Conservation (phyloP, 2,888 invertebrate genomes). For the Cordylochernes scorpioides region DNA sequence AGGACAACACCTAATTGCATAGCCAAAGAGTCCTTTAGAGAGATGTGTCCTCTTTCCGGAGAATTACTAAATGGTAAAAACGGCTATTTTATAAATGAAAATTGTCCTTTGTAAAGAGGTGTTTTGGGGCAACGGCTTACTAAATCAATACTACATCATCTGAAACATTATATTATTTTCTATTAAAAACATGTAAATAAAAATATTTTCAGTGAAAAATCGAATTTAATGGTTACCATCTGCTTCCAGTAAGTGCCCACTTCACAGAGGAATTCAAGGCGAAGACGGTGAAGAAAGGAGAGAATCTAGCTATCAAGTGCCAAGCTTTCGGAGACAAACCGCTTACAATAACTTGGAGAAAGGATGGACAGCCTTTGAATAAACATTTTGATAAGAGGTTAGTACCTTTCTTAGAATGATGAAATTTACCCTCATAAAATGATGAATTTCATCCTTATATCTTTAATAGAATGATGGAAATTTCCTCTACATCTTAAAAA, state of each 20-base stretch:
- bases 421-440: too few relatives aligned
- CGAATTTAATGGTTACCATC: neutral
- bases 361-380: conserved; percentile 13
- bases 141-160: neutral
- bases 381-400: conserved; percentile 9
- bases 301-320: conserved; percentile 67
- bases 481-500: too few relatives aligned
- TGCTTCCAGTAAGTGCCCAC: conserved; percentile 51
- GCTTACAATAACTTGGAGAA: conserved; percentile 78
- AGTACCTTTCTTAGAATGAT: neutral
- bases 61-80: too few relatives aligned
- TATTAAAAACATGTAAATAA: neutral
- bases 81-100: too few relatives aligned
- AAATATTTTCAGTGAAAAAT: neutral
- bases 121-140: too few relatives aligned
- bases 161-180: neutral
- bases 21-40: too few relatives aligned
- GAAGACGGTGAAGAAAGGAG: conserved; percentile 65
- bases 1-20: too few relatives aligned
- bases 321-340: conserved; percentile 83
- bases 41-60: too few relatives aligned
- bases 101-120: too few relatives aligned
- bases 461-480: too few relatives aligned
- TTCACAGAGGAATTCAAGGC: conserved; percentile 73
- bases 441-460: too few relatives aligned